A percentile compares a stretch with the other conserved stretches of the same genome.
Evolutionary conservation across 2,888 invertebrate species (phyloP).

Genomic region (Sinodicranocentrus sp.): DNA sequence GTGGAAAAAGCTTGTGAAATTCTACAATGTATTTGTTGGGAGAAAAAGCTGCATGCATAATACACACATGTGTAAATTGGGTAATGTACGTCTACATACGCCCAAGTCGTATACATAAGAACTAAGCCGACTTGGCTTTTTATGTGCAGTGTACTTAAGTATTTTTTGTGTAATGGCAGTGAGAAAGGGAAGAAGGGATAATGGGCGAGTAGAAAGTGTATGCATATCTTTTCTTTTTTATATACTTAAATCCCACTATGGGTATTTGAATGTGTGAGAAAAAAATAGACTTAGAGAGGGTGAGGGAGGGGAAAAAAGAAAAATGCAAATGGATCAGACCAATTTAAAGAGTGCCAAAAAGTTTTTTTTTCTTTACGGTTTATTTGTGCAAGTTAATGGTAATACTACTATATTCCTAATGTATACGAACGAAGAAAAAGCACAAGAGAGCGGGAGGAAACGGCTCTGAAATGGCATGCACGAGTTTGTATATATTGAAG

Average conservation of each 20-base stretch:
- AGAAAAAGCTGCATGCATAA: conserved; percentile 37
- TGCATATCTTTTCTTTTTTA: conserved; percentile 26
- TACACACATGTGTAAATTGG: conserved; percentile 40
- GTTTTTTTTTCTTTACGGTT: conserved; percentile 61
- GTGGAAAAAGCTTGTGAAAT: conserved; percentile 31
- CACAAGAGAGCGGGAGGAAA: no score
- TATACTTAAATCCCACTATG: conserved; percentile 22
- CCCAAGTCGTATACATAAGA: no score
- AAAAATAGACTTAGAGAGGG: conserved; percentile 27
- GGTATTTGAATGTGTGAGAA: conserved; percentile 23
- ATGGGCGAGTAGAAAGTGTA: conserved; percentile 34
- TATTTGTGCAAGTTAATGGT: conserved; percentile 59
- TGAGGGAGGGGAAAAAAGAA: conserved; percentile 59
- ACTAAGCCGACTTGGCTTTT: no score
- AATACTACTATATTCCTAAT: conserved; percentile 20
- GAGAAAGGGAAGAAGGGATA: conserved; percentile 38
- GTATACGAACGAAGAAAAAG: no score
- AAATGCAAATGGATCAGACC: conserved; percentile 77
- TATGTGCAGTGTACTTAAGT: conserved; percentile 30
- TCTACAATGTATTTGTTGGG: neutral
- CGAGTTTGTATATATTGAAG: no score
- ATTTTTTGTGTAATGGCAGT: conserved; percentile 42
- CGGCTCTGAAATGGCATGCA: no score
- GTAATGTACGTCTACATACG: neutral
- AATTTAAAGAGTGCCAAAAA: conserved; percentile 77